Evolutionary conservation across 2,797 vertebrate species (phyloP).

Genomic region (Hemibagrus guttatus): DNA sequence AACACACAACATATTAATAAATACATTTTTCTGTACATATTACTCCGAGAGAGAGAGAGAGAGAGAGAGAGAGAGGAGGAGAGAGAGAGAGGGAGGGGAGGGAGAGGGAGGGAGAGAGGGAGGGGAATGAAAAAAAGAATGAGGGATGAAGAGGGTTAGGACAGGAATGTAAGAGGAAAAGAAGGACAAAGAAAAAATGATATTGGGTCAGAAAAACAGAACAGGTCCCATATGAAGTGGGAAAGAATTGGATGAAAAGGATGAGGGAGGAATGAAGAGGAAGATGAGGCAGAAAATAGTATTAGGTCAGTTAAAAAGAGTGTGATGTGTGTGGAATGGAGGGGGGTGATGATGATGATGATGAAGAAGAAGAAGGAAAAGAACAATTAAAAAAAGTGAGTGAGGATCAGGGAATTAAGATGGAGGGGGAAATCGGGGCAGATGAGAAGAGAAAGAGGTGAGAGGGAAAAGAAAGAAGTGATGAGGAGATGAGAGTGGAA

Average conservation of each 20-base stretch:
- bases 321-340: neutral
- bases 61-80: too few species aligned
- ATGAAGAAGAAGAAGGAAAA: neutral
- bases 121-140: too few species aligned
- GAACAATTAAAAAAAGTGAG: neutral
- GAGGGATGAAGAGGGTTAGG: neutral
- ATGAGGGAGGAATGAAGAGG: neutral
- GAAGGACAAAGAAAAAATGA: neutral
- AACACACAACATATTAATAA: too few species aligned
- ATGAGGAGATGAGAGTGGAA: neutral
- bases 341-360: too few species aligned
- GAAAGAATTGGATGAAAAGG: neutral
- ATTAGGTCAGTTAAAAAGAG: conserved; percentile 14
- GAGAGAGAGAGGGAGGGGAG: too few species aligned
- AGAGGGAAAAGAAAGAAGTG: neutral
- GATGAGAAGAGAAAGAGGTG: neutral
- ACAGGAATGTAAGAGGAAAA: neutral
- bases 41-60: too few species aligned
- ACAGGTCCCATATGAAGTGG: neutral
- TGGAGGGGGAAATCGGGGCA: neutral
- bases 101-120: too few species aligned
- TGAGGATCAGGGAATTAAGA: neutral
- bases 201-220: conserved; percentile 11
- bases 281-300: neutral
- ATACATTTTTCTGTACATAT: too few species aligned